Percentiles rank a stretch among this genome's conserved stretches.
These are phyloP conservation scores for Tetraodon nigroviridis DNA, from an alignment of 2,113 vertebrate genomes.

Conservation along the genomic window DNA sequence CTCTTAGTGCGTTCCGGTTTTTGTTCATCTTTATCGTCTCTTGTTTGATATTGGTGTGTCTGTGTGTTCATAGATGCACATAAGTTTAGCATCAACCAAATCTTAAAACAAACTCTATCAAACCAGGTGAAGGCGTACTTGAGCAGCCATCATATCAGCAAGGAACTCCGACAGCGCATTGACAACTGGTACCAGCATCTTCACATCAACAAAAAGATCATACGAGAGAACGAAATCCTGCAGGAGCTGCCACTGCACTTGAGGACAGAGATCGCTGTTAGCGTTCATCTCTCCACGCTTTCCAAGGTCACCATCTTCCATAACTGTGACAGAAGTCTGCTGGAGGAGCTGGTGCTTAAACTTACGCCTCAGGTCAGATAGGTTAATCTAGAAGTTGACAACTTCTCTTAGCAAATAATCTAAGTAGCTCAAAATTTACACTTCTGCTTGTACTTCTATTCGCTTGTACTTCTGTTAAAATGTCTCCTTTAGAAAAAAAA, in stretches of 20 bases:
- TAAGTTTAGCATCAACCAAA: too few species aligned
- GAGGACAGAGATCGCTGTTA: conserved; percentile 82
- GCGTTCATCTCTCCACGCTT: conserved; percentile 83
- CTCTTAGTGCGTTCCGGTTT: too few species aligned
- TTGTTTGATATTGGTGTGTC: too few species aligned
- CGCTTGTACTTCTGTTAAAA: neutral
- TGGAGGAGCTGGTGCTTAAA: conserved; percentile 87
- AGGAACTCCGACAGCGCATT: conserved; percentile 72
- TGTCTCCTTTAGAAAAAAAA: neutral
- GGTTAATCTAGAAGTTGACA: neutral
- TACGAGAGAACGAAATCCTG: conserved; percentile 79
- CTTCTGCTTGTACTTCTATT: too few species aligned
- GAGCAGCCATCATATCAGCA: conserved; percentile 64
- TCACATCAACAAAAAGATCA: conserved; percentile 85
- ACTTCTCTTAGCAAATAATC: neutral
- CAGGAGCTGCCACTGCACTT: conserved; percentile 77
- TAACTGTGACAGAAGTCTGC: conserved; percentile 82
- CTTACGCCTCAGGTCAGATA: conserved; percentile 79
- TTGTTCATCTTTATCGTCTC: too few species aligned
- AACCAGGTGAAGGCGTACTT: conserved; percentile 77
- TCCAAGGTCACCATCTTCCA: conserved; percentile 89
- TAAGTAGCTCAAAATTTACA: too few species aligned
- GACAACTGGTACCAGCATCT: conserved; percentile 87
- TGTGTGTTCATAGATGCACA: too few species aligned
- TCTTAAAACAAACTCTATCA: too few species aligned